phyloP scores from a whole-genome alignment of 1,140 invertebrate species.

The Nephotettix cincticeps region DNA sequence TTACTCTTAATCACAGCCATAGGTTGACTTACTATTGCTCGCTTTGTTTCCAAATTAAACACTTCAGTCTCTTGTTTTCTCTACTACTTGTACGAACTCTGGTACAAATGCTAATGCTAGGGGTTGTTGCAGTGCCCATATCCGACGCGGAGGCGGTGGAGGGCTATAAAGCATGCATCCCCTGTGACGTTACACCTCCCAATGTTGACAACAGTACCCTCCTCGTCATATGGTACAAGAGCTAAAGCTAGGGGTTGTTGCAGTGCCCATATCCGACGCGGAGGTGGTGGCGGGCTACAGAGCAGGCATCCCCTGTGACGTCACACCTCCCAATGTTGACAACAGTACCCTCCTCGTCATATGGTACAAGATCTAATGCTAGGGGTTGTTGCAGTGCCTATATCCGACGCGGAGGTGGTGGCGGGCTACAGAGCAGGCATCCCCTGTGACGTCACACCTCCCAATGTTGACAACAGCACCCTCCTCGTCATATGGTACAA shows the following conservation, averaged over 20 bases:
- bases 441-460: slow-evolving; percentile 62
- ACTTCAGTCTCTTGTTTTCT: no score
- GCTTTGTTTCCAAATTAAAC: no score
- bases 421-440: slow-evolving; percentile 58
- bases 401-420: slow-evolving; percentile 57
- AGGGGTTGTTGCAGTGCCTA: slow-evolving; percentile 60
- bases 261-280: slow-evolving; percentile 58
- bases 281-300: slow-evolving; percentile 59
- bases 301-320: slow-evolving; percentile 63
- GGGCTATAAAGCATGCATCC: slow-evolving; percentile 57
- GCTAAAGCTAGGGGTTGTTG: no score
- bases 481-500: slow-evolving; percentile 70
- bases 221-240: no score
- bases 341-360: slow-evolving; percentile 62
- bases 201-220: slow-evolving; percentile 57
- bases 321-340: slow-evolving; percentile 55
- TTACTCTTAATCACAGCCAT: no score
- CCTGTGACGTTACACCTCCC: slow-evolving; percentile 62
- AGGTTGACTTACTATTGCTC: no score
- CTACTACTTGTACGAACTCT: no score
- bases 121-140: slow-evolving; percentile 59
- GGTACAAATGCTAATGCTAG: no score
- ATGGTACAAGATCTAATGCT: slow-evolving; percentile 73
- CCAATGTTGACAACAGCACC: slow-evolving; percentile 56
- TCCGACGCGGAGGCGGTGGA: slow-evolving; percentile 58